Evolutionary conservation across 2,113 vertebrate genomes (phyloP).

Genomic region (Halcyon malimbica): DNA sequence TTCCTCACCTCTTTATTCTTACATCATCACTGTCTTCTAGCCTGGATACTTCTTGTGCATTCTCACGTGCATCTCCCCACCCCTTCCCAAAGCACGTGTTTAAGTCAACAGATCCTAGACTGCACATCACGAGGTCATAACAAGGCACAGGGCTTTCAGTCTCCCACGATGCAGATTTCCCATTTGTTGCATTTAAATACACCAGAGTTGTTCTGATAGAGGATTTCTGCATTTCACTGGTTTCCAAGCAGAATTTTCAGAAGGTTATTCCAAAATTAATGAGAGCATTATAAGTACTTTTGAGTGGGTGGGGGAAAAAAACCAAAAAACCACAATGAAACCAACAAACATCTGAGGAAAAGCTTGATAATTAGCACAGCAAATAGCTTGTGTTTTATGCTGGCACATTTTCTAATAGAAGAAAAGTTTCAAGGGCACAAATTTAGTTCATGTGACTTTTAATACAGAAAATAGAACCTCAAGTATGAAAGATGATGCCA

Average conservation of each 20-base stretch:
- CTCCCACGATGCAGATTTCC: background rate
- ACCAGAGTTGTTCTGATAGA: background rate
- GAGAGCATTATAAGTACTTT: background rate
- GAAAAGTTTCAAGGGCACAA: background rate
- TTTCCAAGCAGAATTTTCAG: background rate
- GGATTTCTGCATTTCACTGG: background rate
- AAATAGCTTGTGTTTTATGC: background rate
- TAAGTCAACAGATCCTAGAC: background rate
- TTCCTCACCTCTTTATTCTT: background rate
- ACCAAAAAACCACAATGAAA: too few relatives aligned
- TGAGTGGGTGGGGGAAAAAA: background rate
- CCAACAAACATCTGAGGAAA: background rate
- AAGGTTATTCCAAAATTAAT: background rate
- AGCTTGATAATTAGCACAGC: background rate
- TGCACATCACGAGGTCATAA: background rate
- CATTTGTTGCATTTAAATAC: background rate
- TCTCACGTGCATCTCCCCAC: background rate
- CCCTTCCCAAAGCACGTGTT: rapidly evolving
- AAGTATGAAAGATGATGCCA: background rate
- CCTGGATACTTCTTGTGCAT: background rate
- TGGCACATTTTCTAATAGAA: background rate
- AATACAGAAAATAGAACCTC: background rate
- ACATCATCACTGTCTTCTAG: background rate
- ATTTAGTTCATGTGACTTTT: background rate
- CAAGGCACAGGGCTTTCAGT: background rate